Conservation (phyloP, 2,113 vertebrate genomes). For the Uria lomvia region DNA sequence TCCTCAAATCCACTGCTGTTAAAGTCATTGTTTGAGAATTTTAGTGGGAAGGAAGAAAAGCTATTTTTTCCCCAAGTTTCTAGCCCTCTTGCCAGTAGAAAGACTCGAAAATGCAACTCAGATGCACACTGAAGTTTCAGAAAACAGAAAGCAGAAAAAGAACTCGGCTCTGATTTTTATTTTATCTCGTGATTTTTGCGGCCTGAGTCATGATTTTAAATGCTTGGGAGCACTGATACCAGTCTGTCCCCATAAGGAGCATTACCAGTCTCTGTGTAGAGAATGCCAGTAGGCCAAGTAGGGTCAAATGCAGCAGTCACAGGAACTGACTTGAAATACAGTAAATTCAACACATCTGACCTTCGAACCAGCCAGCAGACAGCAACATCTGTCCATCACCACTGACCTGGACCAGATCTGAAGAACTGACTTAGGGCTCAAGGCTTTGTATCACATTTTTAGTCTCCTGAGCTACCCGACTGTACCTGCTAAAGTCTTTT, state of each 20-base stretch:
- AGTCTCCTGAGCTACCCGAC: not conserved
- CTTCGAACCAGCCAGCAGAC: not conserved
- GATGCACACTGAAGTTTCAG: not conserved
- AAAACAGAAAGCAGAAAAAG: not conserved
- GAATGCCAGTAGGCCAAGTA: slow-evolving; percentile 8
- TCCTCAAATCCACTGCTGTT: not conserved
- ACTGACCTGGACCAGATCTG: not conserved
- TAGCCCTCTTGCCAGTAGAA: not conserved
- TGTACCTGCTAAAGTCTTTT: not conserved
- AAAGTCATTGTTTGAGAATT: not conserved
- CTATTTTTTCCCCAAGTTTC: not conserved
- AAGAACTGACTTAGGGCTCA: not conserved
- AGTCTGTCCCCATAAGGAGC: not conserved
- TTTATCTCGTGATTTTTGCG: not conserved
- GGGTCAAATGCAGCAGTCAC: not conserved
- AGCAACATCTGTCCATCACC: not conserved
- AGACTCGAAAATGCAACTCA: not conserved
- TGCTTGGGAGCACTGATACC: not conserved
- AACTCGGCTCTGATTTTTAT: not conserved
- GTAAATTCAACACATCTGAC: slow-evolving; percentile 12
- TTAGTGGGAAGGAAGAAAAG: not conserved
- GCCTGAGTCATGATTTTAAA: slow-evolving; percentile 22
- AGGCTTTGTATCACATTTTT: not conserved
- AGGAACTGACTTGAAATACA: slow-evolving; percentile 22
- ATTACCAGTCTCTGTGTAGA: not conserved